These are phyloP conservation scores for Callocephalon fimbriatum DNA, from an alignment of 2,113 vertebrate genomes.

Conservation along the genomic window DNA sequence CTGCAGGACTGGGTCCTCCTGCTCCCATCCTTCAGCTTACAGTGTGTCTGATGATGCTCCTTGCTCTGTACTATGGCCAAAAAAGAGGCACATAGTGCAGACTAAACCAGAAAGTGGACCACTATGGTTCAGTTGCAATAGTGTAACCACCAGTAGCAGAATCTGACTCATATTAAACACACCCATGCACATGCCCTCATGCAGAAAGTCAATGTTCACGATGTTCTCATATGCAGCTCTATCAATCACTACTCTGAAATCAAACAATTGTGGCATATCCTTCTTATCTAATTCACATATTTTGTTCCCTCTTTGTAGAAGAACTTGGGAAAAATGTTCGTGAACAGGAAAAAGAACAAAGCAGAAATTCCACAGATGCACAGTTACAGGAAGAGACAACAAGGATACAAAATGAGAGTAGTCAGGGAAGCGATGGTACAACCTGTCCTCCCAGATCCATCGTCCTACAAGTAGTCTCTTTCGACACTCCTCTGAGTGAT, in stretches of 20 bases:
- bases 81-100: not conserved
- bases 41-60: not conserved
- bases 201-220: not conserved
- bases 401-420: conserved; percentile 45
- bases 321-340: conserved; percentile 49
- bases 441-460: conserved; percentile 37
- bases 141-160: not conserved
- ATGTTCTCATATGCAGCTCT: not conserved
- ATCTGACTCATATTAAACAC: not conserved
- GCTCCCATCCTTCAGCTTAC: not conserved
- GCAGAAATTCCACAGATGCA: conserved; percentile 38
- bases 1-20: not conserved
- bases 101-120: not conserved
- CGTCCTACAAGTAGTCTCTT: conserved; percentile 46
- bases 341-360: conserved; percentile 52
- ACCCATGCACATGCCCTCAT: not conserved
- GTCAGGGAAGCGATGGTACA: conserved; percentile 38
- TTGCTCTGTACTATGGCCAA: not conserved
- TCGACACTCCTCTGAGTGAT: conserved; percentile 40
- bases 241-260: conserved; percentile 25
- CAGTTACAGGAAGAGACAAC: conserved; percentile 34
- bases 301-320: conserved; percentile 68
- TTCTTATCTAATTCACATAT: conserved; percentile 59
- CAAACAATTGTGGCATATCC: not conserved
- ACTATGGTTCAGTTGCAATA: not conserved